Evolutionary conservation across 2,888 invertebrate species (phyloP), one percentile per base, ranked within the genome.

Genomic region (Mamestra brassicae): DNA sequence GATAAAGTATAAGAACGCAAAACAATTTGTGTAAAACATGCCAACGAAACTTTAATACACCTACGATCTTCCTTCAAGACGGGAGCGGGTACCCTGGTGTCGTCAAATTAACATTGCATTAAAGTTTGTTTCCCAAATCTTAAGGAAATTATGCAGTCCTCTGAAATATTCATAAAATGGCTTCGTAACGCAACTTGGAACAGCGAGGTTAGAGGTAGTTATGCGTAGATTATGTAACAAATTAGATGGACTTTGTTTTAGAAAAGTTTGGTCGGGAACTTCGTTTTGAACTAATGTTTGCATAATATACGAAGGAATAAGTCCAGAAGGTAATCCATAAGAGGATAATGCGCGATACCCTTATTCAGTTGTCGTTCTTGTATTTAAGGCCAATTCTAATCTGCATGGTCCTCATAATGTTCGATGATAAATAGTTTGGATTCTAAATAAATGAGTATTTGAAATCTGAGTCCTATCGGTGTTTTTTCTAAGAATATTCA

Each of bases 101-200:
- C 76, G 55, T 66, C 85, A 85, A 81, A 81, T 81, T 83, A 86
- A 78, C 78, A 83, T 80, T 80, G 76, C 79, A 86, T 85, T 81
- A 85, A 86, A 85, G 71, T 86, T 80, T 75, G 82, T 78, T 76
- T 72, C 71, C 68, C 47, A 79, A 87, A 85, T 83, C 85, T 85
- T 79, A 66, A 17, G 26, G 26, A 80, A 79, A 87, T 88, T 87
- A 88, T 83, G 82, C 84, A 84, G 69, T 60, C 68, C 65, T 57
- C 72, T 84, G 74, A 84, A 88, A 88, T 87, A 87, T 88, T 87
- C 87, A 87, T 84, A 81, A 85, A 84, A 82, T 78, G 77, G 74
- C 77, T 80, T 83, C 67, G 72, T 63, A 64, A 75, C 57, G 70
- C 61, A 66, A 77, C 74, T 85, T 60, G 65, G 70, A 62, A 70